Evolutionary conservation across 2,797 vertebrate genomes (phyloP).

Genomic region (Macrochelys suwanniensis): DNA sequence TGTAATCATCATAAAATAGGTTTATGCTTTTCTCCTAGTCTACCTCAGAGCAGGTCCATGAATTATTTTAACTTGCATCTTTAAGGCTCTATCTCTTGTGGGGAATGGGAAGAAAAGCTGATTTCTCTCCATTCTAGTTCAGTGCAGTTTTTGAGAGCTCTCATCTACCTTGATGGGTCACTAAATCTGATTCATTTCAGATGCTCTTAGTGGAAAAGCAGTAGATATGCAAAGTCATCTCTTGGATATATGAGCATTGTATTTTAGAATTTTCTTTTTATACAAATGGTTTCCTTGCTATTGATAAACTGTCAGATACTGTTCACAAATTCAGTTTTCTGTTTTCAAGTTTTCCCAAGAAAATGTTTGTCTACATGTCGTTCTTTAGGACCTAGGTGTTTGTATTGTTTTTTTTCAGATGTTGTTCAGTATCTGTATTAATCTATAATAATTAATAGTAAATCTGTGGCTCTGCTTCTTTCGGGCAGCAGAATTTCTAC

Average conservation of each 20-base stretch:
- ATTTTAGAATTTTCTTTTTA: not conserved
- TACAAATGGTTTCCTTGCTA: not conserved
- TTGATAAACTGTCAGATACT: not conserved
- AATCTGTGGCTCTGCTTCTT: not conserved
- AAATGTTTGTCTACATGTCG: too few relatives aligned
- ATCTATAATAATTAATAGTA: too few relatives aligned
- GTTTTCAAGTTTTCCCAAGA: too few relatives aligned
- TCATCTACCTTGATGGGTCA: not conserved
- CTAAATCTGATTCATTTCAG: not conserved
- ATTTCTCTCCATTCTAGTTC: too few relatives aligned
- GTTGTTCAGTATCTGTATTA: too few relatives aligned
- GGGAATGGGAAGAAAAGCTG: not conserved
- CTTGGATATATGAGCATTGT: not conserved
- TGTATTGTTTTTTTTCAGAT: too few relatives aligned
- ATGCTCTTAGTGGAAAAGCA: not conserved
- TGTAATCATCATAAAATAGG: not conserved
- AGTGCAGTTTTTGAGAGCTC: not conserved
- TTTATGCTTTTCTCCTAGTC: not conserved
- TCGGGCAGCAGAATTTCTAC: not conserved
- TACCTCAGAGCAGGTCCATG: not conserved
- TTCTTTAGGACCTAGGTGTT: too few relatives aligned
- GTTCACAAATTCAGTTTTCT: too few relatives aligned
- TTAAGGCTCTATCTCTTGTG: not conserved
- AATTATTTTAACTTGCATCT: not conserved
- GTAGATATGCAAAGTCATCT: not conserved